Evolutionary conservation across 2,797 vertebrate genomes (phyloP).

Genomic region (Craterocephalus amniculus): DNA sequence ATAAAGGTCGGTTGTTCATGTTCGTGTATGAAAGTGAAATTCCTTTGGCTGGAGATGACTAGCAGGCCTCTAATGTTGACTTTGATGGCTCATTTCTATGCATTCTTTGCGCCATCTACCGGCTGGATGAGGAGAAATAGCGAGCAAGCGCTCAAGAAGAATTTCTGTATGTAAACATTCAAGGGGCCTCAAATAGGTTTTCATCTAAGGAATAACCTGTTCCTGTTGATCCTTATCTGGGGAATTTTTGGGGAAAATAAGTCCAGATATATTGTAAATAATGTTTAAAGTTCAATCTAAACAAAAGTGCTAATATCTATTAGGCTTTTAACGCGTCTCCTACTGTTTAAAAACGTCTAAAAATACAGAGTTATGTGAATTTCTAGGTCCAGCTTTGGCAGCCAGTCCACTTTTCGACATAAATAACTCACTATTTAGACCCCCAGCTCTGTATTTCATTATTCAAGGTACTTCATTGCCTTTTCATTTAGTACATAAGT

Average conservation of each 20-base stretch:
- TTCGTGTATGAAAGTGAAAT: conserved; percentile 18
- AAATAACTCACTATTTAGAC: not conserved
- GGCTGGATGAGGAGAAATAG: conserved; percentile 5
- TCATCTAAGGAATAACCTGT: not conserved
- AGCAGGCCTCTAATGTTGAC: conserved; percentile 13
- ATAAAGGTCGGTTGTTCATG: not conserved
- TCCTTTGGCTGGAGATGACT: not conserved
- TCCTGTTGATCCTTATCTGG: too few relatives aligned
- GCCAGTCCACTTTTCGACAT: not conserved
- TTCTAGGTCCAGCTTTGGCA: not conserved
- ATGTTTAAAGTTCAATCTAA: not conserved
- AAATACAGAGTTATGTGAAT: not conserved
- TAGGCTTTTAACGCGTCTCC: not conserved
- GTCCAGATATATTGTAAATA: not conserved
- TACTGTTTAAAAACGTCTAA: too few relatives aligned
- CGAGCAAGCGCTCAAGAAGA: not conserved
- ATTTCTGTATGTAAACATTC: not conserved
- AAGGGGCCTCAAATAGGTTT: not conserved
- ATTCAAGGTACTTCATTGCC: not conserved
- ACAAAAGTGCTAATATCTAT: not conserved
- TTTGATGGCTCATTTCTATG: conserved; percentile 27
- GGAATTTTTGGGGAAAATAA: not conserved
- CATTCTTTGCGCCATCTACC: conserved; percentile 45
- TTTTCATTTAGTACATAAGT: conserved; percentile 13
- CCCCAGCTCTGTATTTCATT: not conserved